phyloP scores from a whole-genome alignment of 2,797 vertebrate species.

The Ataeniobius toweri region DNA sequence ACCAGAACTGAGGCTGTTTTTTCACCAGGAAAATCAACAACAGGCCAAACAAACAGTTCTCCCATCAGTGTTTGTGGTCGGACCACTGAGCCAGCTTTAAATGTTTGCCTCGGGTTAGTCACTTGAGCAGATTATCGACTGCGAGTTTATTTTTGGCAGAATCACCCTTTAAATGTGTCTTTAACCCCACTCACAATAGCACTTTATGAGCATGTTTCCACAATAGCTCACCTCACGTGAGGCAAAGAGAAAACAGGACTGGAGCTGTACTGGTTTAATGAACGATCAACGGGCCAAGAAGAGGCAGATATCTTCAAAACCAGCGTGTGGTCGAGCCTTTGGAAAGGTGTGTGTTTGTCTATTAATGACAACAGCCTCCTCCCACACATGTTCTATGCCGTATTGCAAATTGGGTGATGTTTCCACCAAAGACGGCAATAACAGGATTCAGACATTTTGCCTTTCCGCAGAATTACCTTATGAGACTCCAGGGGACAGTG shows the following conservation, averaged over 20 bases:
- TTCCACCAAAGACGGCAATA: conserved; percentile 28
- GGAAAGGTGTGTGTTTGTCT: conserved; percentile 45
- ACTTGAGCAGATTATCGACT: conserved; percentile 56
- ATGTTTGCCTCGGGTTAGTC: conserved; percentile 56
- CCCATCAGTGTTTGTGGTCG: conserved; percentile 47
- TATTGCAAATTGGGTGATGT: conserved; percentile 22
- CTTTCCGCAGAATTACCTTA: conserved; percentile 40
- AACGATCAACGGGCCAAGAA: conserved; percentile 48
- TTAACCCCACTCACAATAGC: conserved; percentile 64
- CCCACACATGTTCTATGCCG: background rate
- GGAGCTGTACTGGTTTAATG: conserved; percentile 63
- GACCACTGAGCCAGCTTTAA: conserved; percentile 43
- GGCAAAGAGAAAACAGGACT: conserved; percentile 37
- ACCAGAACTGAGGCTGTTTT: conserved; percentile 37
- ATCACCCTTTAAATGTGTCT: conserved; percentile 64
- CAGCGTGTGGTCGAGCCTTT: conserved; percentile 44
- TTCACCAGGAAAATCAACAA: conserved; percentile 49
- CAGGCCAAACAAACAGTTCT: conserved; percentile 45
- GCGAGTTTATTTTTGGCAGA: conserved; percentile 54
- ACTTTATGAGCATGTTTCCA: conserved; percentile 71
- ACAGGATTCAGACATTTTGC: conserved; percentile 24
- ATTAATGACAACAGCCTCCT: conserved; percentile 14
- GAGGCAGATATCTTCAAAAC: conserved; percentile 30
- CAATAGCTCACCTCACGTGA: conserved; percentile 55
- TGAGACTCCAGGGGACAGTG: conserved; percentile 54